A percentile compares a stretch with the other conserved stretches of the same genome.
phyloP scores from a whole-genome alignment of 2,888 invertebrate genomes.

The Agapostemon virescens region DNA sequence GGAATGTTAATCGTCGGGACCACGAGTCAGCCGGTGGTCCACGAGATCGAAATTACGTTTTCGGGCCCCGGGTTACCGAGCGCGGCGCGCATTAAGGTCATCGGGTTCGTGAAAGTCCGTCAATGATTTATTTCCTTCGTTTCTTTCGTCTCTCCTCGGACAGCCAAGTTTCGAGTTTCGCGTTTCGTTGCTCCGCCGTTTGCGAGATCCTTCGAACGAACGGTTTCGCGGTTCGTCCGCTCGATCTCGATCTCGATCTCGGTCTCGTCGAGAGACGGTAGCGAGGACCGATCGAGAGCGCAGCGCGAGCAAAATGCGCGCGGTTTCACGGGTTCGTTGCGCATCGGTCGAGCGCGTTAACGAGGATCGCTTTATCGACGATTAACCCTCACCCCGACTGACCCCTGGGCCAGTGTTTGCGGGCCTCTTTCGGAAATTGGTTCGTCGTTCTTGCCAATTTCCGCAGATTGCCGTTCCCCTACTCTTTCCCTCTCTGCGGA shows the following conservation, averaged over 20 bases:
- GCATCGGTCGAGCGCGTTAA: conserved; percentile 73
- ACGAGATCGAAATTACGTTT: conserved; percentile 71
- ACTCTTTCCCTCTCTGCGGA: conserved; percentile 8
- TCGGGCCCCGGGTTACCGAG: conserved; percentile 53
- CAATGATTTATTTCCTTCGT: conserved; percentile 37
- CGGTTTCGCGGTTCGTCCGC: neutral
- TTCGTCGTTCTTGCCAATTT: conserved; percentile 78
- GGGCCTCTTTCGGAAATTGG: conserved; percentile 77
- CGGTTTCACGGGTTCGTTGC: conserved; percentile 57
- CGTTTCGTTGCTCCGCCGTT: neutral
- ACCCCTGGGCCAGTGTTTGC: conserved; percentile 76
- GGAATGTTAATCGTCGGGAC: conserved; percentile 76
- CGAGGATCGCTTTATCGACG: conserved; percentile 79
- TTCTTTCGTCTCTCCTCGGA: neutral
- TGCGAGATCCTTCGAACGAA: neutral
- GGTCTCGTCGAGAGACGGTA: conserved; percentile 36
- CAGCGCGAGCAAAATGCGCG: conserved; percentile 43
- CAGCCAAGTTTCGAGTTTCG: neutral
- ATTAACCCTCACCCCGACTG: conserved; percentile 78
- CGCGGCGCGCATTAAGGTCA: conserved; percentile 59
- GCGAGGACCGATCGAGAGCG: conserved; percentile 37
- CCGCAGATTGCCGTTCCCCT: conserved; percentile 71
- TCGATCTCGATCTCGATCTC: neutral
- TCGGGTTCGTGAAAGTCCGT: conserved; percentile 51
- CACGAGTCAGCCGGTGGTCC: conserved; percentile 74